Base-by-base conservation (phyloP, 2,113 vertebrate genomes). In the Chaetorhynchus papuensis region DNA sequence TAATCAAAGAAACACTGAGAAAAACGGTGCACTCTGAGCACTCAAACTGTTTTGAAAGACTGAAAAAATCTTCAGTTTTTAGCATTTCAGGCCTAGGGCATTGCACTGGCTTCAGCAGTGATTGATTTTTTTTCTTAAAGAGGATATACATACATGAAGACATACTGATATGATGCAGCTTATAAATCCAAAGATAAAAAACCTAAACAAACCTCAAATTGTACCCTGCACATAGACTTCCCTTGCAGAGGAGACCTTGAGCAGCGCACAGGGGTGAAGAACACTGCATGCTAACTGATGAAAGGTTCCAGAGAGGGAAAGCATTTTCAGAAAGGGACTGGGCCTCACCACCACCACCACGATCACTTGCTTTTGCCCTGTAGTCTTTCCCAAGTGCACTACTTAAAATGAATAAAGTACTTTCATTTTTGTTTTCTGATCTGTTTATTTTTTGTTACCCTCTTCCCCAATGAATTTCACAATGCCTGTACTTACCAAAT, bases 241-340 rank as follows among this genome's bases (percentile, higher is more conserved):
- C 28, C 27, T 72, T 69, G 31, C 24, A 84, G 70, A 54, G 33
- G 63, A 81, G 28, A 69, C 18, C 14, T 19, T 56, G 41, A 75
- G 19, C 16, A 12, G 30, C 27, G 12, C 0, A 4, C 1, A 52
- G 10, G 0, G 0, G 11, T 45, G 31, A 13, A 54, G 66, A 81
- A 22, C 35, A 39, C 17, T 21, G 24, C 2, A 2, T 17, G 12
- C 8, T n/a, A 24, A 19, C 27, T 41, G 35, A n/a, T 9, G 11
- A 80, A 60, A 8, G 11, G 22, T 17, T 95, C 10, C 10, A n/a
- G 41, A 16, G 41, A 44, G 53, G 23, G 21, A 82, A 69, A 64
- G 7, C 0, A 20, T 65, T 77, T 91, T 69, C 66, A 74, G 54
- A 54, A 89, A 50, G 15, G 18, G 17, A 57, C 33, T 11, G 10